Evolutionary conservation across 2,113 vertebrate genomes (phyloP).

Genomic region (Notechis scutatus): DNA sequence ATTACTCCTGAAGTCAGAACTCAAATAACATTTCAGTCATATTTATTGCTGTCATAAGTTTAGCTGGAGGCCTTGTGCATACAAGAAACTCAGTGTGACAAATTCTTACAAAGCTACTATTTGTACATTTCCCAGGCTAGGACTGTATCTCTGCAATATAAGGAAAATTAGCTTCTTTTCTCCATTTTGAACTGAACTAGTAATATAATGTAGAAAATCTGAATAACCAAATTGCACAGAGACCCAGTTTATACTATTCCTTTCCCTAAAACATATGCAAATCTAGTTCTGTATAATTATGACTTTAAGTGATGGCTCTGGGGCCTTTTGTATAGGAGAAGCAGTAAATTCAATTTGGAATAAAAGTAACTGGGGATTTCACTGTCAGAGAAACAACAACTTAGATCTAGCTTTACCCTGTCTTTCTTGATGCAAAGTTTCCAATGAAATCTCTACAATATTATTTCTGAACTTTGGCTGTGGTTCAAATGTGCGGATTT

Average conservation of each 20-base stretch:
- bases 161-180: neutral
- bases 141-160: neutral
- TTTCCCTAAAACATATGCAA: neutral
- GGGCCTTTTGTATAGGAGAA: neutral
- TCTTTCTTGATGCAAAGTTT: neutral
- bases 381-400: neutral
- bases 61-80: neutral
- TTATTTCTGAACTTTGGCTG: neutral
- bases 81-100: neutral
- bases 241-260: neutral
- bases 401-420: neutral
- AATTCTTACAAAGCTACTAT: neutral
- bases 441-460: neutral
- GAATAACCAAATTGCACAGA: neutral
- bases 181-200: neutral
- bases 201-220: neutral
- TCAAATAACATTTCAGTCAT: conserved; percentile 9
- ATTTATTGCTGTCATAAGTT: neutral
- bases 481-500: neutral
- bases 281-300: neutral
- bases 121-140: neutral
- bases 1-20: neutral
- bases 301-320: neutral
- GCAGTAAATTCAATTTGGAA: neutral
- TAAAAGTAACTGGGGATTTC: neutral